These are phyloP conservation scores for Triops longicaudatus DNA, from an alignment of 1,140 invertebrate species.

Conservation along the genomic window DNA sequence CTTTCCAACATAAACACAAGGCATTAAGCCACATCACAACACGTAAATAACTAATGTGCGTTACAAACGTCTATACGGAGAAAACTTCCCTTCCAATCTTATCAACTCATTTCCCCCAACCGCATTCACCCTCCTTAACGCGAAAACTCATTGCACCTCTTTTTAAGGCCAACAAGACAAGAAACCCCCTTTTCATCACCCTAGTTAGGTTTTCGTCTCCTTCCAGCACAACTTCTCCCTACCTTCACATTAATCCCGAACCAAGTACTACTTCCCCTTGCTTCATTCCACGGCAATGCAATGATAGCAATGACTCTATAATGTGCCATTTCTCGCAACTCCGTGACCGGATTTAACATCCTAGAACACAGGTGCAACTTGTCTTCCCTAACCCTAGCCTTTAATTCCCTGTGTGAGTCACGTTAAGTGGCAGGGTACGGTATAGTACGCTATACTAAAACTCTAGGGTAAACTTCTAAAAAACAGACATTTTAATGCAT, in stretches of 20 bases:
- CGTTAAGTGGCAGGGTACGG: not conserved
- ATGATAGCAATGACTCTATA: slow-evolving; percentile 8
- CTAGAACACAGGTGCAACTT: not conserved
- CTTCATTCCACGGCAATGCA: not conserved
- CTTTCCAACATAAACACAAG: not conserved
- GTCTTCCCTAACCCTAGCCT: not conserved
- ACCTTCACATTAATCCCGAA: not conserved
- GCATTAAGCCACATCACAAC: not conserved
- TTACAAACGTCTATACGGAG: not conserved
- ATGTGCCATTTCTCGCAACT: not conserved
- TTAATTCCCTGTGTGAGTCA: not conserved
- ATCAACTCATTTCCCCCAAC: not conserved
- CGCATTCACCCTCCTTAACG: too few species aligned
- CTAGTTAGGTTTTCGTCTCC: too few species aligned
- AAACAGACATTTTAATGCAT: too few species aligned
- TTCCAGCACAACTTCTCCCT: not conserved
- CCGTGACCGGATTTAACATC: not conserved
- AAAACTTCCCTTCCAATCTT: not conserved
- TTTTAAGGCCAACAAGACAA: too few species aligned
- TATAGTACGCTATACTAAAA: too few species aligned
- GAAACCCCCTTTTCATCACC: too few species aligned
- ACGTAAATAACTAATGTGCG: not conserved
- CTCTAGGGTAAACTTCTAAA: too few species aligned
- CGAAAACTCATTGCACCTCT: too few species aligned
- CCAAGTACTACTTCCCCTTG: not conserved